Conservation (phyloP, 1,140 invertebrate genomes). For the Pomacea maculata region DNA sequence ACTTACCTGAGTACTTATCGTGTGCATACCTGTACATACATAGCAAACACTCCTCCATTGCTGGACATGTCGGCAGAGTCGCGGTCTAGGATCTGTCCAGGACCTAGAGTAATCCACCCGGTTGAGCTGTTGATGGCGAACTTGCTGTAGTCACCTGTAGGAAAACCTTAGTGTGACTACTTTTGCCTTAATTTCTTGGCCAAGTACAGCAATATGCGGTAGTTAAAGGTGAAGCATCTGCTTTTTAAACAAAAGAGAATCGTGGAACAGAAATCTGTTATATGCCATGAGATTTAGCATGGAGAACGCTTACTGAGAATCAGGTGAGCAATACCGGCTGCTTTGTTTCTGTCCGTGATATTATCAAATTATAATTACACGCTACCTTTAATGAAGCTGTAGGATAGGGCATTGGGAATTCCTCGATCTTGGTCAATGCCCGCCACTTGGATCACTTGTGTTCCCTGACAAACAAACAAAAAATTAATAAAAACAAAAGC, state of each 20-base stretch:
- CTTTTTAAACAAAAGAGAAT: too few species aligned
- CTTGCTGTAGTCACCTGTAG: conserved; percentile 46
- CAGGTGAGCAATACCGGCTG: too few species aligned
- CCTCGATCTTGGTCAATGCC: conserved; percentile 52
- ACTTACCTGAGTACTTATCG: background rate
- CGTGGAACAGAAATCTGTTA: too few species aligned
- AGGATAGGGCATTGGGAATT: conserved; percentile 47
- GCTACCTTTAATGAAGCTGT: conserved; percentile 44
- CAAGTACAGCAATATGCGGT: too few species aligned
- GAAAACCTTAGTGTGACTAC: background rate
- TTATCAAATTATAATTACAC: background rate
- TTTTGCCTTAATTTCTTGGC: too few species aligned
- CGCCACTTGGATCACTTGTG: conserved; percentile 37
- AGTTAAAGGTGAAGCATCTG: too few species aligned
- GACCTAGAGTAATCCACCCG: conserved; percentile 53
- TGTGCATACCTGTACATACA: conserved; percentile 50
- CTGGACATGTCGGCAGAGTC: conserved; percentile 44
- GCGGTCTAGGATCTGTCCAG: conserved; percentile 40
- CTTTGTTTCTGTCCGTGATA: too few species aligned
- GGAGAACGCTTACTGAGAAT: too few species aligned
- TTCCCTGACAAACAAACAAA: conserved; percentile 33
- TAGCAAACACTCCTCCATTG: conserved; percentile 56
- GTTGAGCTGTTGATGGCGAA: conserved; percentile 47
- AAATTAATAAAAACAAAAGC: background rate
- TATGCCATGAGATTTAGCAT: too few species aligned